Evolutionary conservation across 92 coral and sea anemone genomes (phyloP), one percentile per base, ranked within the genome.

Genomic region (Pocillopora grandis): DNA sequence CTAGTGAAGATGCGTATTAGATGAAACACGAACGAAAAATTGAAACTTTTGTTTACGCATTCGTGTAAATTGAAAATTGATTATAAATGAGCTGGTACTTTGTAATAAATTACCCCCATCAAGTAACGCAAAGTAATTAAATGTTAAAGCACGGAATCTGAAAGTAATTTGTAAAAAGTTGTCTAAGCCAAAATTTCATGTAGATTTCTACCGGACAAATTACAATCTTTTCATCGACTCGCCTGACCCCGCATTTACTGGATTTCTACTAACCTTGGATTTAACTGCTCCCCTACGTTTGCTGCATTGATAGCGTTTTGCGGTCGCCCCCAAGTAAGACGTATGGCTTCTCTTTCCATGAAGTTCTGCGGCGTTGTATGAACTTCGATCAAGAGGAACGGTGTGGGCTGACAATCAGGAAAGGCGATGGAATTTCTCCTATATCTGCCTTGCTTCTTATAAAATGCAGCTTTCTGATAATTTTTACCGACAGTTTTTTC

Each of bases 281-380:
- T 11, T 3, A 27, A 27, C 27, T 72, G 79, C 8, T 48, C 65
- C 18, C 60, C 55, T 10, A 70, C 48, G 18, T 57, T 52, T 9
- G 20, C 93, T 48, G 69, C 87, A 73, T 91, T 91, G 62, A 87
- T 85, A 15, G 65, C 65, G 57, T 88, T 86, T 31, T 85, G 87
- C 52, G 86, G 95, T 76, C 90, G 68, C 55, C 93, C 98, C 98
- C 98, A 94, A 37, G 95, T 87, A 48, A 92, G 49, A 37, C 98
- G 88, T 70, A 94, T 91, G 77, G 98, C 93, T 75, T 94, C 90
- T 70, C 98, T 90, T 16, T 89, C 84, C 58, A 86, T 57, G 56
- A 94, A 85, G 63, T 89, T 70, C 48, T 70, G 81, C 17, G 98
- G 98, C 65, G 75, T 70, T 12, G 98, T 91, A 61, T 94, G 98